Conservation (phyloP, 2,113 vertebrate species). For the Maccullochella peelii region DNA sequence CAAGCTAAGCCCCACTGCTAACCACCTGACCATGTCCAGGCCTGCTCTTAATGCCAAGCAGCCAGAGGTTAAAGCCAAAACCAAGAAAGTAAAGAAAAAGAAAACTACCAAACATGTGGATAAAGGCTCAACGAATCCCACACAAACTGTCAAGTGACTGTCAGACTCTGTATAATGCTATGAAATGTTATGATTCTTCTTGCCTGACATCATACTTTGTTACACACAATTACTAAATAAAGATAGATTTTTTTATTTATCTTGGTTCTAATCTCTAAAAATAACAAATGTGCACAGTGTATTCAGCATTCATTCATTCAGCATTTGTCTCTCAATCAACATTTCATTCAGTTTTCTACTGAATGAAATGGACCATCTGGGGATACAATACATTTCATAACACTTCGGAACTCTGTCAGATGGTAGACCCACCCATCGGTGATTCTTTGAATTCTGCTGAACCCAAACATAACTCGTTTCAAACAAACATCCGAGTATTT, state of each 20-base stretch:
- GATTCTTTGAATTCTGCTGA: slow-evolving; percentile 3
- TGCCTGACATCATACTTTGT: not conserved
- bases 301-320: slow-evolving; percentile 6
- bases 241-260: not conserved
- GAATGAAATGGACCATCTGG: not conserved
- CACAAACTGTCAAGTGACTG: slow-evolving; percentile 32
- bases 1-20: slow-evolving; percentile 70
- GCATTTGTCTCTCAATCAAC: not conserved
- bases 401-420: slow-evolving; percentile 33
- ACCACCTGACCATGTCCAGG: slow-evolving; percentile 81
- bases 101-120: slow-evolving; percentile 69
- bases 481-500: not conserved
- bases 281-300: not conserved
- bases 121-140: slow-evolving; percentile 51
- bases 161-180: not conserved
- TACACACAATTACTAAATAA: slow-evolving; percentile 7
- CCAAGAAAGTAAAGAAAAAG: slow-evolving; percentile 78
- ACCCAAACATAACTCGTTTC: not conserved
- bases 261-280: not conserved
- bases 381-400: slow-evolving; percentile 3
- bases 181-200: not conserved
- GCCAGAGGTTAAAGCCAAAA: slow-evolving; percentile 58
- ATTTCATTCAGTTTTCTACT: not conserved
- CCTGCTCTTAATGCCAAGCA: slow-evolving; percentile 73
- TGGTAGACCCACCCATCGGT: slow-evolving; percentile 4